phyloP scores from a whole-genome alignment of 2,888 invertebrate species.

The Phytoseiulus persimilis region DNA sequence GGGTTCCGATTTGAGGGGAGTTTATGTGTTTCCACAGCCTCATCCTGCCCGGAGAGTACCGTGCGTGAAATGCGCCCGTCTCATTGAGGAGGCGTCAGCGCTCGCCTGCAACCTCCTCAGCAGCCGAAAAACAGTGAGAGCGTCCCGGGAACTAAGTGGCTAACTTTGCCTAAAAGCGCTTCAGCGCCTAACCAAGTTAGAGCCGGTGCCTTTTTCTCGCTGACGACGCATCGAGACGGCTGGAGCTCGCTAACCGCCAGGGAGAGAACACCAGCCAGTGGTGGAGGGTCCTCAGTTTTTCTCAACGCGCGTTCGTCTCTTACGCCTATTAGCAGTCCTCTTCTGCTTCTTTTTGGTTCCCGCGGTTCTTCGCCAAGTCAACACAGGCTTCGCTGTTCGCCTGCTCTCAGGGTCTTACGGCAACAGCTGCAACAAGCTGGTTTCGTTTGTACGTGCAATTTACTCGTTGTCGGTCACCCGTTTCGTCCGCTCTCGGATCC shows the following conservation, averaged over 20 bases:
- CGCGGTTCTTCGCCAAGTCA: no score
- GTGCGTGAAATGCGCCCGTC: not conserved
- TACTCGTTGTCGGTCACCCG: no score
- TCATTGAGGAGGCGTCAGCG: not conserved
- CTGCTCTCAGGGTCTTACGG: no score
- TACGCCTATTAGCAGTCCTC: no score
- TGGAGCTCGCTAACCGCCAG: not conserved
- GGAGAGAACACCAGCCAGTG: not conserved
- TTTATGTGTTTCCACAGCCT: not conserved
- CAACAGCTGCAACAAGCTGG: no score
- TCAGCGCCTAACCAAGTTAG: not conserved
- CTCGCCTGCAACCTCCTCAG: not conserved
- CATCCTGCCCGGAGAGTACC: not conserved
- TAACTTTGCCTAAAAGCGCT: not conserved
- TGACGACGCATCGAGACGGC: not conserved
- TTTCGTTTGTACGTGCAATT: no score
- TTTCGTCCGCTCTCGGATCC: no score
- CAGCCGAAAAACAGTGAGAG: not conserved
- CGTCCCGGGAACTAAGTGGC: not conserved
- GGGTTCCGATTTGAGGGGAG: not conserved
- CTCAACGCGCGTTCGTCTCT: no score
- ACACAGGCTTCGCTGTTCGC: no score
- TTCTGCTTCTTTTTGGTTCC: no score
- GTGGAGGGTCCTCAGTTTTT: no score
- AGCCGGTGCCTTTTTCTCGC: not conserved